Percentiles rank a stretch among this genome's conserved stretches.
Evolutionary conservation across 2,888 invertebrate genomes (phyloP).

Genomic region (Diaperis boleti): DNA sequence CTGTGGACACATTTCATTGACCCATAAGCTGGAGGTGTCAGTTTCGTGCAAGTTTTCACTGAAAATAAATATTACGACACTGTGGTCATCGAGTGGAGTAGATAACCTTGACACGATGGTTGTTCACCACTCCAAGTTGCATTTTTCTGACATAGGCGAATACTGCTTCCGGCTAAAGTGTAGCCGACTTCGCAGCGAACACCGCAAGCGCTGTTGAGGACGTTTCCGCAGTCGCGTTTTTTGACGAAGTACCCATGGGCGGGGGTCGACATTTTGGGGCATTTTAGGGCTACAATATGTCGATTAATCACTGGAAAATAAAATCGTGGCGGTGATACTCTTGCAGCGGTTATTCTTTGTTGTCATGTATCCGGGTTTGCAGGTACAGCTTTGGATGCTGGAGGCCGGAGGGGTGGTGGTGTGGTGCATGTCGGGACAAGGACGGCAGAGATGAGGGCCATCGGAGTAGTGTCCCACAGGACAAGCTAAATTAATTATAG

Average conservation of each 20-base stretch:
- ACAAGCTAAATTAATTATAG: constrained; percentile 72
- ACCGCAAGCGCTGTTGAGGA: constrained; percentile 79
- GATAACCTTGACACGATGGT: constrained; percentile 71
- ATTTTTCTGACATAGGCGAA: constrained; percentile 74
- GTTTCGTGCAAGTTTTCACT: constrained; percentile 75
- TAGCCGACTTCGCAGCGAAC: constrained; percentile 76
- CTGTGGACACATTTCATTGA: constrained; percentile 68
- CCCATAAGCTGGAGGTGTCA: constrained; percentile 71
- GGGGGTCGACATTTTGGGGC: constrained; percentile 71
- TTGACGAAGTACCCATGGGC: constrained; percentile 77
- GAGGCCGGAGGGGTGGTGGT: constrained; percentile 71
- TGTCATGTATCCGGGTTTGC: constrained; percentile 72
- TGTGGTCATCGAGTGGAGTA: constrained; percentile 41
- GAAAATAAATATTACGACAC: constrained; percentile 46
- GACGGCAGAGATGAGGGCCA: constrained; percentile 65
- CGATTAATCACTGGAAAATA: background rate
- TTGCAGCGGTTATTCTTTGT: constrained; percentile 69
- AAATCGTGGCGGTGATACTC: constrained; percentile 66
- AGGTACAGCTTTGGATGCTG: constrained; percentile 71
- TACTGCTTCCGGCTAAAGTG: constrained; percentile 65
- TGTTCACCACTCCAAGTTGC: constrained; percentile 77
- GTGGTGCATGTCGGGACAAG: constrained; percentile 76
- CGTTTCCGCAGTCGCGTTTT: constrained; percentile 71
- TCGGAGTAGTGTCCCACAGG: constrained; percentile 76
- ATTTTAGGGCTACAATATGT: constrained; percentile 68